Conservation (phyloP, 2,888 invertebrate genomes). For the Hypercompe scribonia region DNA sequence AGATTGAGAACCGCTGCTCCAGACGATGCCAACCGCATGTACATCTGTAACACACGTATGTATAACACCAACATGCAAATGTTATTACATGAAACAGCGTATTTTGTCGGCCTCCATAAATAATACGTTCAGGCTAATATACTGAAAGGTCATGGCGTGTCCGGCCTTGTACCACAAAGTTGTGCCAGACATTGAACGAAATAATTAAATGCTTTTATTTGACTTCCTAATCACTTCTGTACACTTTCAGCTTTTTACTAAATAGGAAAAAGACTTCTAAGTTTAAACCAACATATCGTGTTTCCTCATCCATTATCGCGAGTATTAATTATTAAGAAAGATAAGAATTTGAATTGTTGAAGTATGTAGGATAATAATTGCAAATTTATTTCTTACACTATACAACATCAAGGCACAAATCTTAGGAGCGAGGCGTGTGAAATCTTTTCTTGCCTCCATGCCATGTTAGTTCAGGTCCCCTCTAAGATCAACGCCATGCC, state of each 20-base stretch:
- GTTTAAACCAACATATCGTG: background rate
- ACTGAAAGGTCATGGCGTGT: constrained; percentile 29
- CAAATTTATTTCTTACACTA: too few relatives aligned
- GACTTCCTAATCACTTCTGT: background rate
- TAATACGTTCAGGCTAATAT: constrained; percentile 39
- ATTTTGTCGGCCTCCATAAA: constrained; percentile 33
- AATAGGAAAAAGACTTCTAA: background rate
- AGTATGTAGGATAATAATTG: too few relatives aligned
- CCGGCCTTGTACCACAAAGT: constrained; percentile 35
- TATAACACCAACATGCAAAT: constrained; percentile 35
- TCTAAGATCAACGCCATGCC: too few relatives aligned
- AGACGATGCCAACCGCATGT: background rate
- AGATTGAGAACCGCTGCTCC: too few relatives aligned
- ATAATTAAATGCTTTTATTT: background rate
- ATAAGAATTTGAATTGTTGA: too few relatives aligned
- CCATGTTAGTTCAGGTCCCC: too few relatives aligned
- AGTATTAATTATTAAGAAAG: too few relatives aligned
- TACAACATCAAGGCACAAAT: too few relatives aligned
- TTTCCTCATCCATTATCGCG: too few relatives aligned
- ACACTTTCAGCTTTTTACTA: too few relatives aligned
- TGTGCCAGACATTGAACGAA: background rate
- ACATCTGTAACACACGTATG: constrained; percentile 2
- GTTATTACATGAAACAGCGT: constrained; percentile 24
- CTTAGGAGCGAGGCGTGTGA: too few relatives aligned
- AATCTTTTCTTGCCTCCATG: too few relatives aligned